A percentile compares a stretch with the other conserved stretches of the same genome.
Conservation (phyloP, 2,113 vertebrate genomes). For the Cephalopterus ornatus region DNA sequence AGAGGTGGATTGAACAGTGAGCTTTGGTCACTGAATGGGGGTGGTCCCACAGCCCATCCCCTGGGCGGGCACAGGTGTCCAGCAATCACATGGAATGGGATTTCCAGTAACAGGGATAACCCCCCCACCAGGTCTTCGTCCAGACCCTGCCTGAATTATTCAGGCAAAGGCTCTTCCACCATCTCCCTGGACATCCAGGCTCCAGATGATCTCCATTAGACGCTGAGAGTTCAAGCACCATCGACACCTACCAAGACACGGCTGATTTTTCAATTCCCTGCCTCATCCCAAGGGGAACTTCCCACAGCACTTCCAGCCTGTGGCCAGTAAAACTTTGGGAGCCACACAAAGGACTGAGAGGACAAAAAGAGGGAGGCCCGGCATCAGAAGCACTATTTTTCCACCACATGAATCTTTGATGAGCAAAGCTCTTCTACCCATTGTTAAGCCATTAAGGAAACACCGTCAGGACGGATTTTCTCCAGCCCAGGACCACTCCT, state of each 20-base stretch:
- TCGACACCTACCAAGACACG: accelerated
- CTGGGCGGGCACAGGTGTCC: background rate
- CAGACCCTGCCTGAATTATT: background rate
- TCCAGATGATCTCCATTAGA: background rate
- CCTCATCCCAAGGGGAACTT: background rate
- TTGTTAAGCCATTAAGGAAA: background rate
- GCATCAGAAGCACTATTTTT: background rate
- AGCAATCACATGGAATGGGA: background rate
- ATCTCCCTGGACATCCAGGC: background rate
- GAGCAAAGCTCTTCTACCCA: background rate
- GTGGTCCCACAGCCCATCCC: background rate
- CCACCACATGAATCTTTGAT: background rate
- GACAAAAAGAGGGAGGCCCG: background rate
- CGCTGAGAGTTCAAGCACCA: background rate
- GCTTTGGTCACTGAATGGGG: background rate
- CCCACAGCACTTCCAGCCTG: background rate
- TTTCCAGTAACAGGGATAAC: background rate
- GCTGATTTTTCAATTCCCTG: background rate
- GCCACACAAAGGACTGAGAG: background rate
- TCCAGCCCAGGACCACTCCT: background rate
- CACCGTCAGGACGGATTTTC: background rate
- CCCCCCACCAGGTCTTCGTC: background rate
- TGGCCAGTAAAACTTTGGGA: background rate
- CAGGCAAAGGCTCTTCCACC: background rate
- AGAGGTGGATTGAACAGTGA: background rate